A percentile compares a stretch with the other conserved stretches of the same genome.
Conservation (phyloP, 2,888 invertebrate genomes). For the Zootermopsis nevadensis region DNA sequence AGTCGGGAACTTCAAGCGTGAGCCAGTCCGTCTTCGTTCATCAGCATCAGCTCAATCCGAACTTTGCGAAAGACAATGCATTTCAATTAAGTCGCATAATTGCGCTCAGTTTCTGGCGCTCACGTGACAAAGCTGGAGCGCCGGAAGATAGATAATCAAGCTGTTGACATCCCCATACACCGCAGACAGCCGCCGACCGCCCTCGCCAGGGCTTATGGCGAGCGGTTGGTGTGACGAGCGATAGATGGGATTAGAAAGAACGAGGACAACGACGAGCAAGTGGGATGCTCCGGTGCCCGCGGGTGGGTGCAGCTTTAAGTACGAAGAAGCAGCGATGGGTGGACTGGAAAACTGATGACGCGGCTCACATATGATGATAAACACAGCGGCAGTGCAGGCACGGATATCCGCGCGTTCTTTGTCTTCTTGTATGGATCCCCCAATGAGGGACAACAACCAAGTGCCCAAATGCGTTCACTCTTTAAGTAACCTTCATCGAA, state of each 20-base stretch:
- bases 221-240: neutral
- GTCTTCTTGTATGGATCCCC: too few relatives aligned
- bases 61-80: conserved; percentile 6
- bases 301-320: too few relatives aligned
- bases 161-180: conserved; percentile 4
- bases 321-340: too few relatives aligned
- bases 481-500: too few relatives aligned
- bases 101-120: neutral
- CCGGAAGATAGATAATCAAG: neutral
- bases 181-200: conserved; percentile 16
- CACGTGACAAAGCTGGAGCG: neutral
- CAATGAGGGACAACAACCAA: too few relatives aligned
- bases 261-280: too few relatives aligned
- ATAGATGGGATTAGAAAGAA: neutral
- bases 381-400: too few relatives aligned
- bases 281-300: neutral
- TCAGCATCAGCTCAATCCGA: neutral
- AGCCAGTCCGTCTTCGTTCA: neutral
- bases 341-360: too few relatives aligned
- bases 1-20: neutral
- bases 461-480: too few relatives aligned
- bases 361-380: too few relatives aligned
- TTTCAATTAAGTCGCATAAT: conserved; percentile 15
- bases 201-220: neutral
- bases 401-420: too few relatives aligned